Base-by-base conservation (phyloP, 2,113 vertebrate genomes). In the Silurus meridionalis region DNA sequence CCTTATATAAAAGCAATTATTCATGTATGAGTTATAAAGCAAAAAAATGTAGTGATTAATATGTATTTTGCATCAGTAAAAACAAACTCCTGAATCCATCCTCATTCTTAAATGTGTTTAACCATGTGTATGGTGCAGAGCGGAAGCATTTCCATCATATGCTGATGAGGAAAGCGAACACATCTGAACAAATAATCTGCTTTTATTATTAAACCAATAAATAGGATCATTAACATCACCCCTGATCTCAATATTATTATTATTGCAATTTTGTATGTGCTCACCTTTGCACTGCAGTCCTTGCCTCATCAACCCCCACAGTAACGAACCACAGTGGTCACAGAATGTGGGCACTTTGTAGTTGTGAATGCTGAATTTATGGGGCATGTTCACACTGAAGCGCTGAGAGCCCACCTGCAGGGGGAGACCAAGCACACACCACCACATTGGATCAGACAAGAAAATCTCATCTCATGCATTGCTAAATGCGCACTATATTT, bases 301-400 rank as follows among this genome's bases (percentile, higher is more conserved):
- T 94, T 99, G 97, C 87, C 97, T 94, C 92, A 99, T 93, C 90
- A 99, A 95, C 80, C 97, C 97, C 97, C 97, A 99, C 87, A 99
- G 95, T 92, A 99, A 94, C 4, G 97, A 98, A 72, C 97, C 97
- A 66, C 97, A 99, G 95, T 99, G 97, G 92, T 99, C 97, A 88
- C 97, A 99, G 94, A 99, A 99, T 15, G 97, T 99, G 87, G 97
- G 97, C 72, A 99, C 97, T 94, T 99, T 99, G 91, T 97, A 98
- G 95, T 97, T 99, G 94, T 99, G 97, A 93, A 97, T 99, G 88
- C 97, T 95, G 86, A 99, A 99, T 92, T 97, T 99, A 93, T 99
- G 97, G 86, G 97, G 97, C 94, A 99, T 97, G 92, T 99, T 99
- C 90, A 98, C 97, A 25, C 97, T 98, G 94, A 99, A 99, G 89